Percentiles rank a stretch among this genome's conserved stretches.
These are phyloP conservation scores for Poecilia picta DNA, from an alignment of 2,797 vertebrate genomes.

Conservation along the genomic window DNA sequence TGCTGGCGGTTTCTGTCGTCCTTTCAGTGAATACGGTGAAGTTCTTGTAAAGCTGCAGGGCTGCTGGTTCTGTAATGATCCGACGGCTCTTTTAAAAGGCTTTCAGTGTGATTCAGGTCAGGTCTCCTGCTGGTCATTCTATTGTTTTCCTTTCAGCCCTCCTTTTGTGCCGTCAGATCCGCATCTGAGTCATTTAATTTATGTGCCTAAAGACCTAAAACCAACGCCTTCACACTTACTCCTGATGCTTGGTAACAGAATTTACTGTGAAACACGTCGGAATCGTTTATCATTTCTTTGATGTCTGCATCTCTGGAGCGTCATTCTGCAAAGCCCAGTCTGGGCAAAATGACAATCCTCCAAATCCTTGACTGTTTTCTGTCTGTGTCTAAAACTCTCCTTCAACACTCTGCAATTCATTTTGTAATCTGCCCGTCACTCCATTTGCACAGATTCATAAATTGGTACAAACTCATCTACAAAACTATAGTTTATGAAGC, in stretches of 20 bases:
- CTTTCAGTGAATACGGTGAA: not conserved
- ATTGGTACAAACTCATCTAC: too few species aligned
- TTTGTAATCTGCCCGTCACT: too few species aligned
- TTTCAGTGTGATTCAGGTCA: slow-evolving; percentile 5
- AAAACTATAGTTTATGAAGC: too few species aligned
- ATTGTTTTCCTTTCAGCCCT: not conserved
- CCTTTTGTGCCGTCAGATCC: not conserved
- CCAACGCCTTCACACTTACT: not conserved
- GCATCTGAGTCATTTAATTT: not conserved
- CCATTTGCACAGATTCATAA: too few species aligned
- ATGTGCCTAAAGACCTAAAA: not conserved
- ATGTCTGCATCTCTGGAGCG: not conserved
- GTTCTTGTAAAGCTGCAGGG: not conserved
- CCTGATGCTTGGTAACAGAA: not conserved
- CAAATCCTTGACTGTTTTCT: too few species aligned
- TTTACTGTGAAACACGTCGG: not conserved
- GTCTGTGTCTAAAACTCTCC: too few species aligned
- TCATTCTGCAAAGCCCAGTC: too few species aligned
- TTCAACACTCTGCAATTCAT: too few species aligned
- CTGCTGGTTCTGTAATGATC: not conserved
- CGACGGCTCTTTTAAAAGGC: not conserved
- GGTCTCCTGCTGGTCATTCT: not conserved
- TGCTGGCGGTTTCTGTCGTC: not conserved
- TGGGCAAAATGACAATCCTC: too few species aligned
- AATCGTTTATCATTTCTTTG: not conserved